A percentile compares a stretch with the other conserved stretches of the same genome.
These are phyloP conservation scores for Tinea trinotella DNA, from an alignment of 2,888 invertebrate genomes.

Conservation along the genomic window DNA sequence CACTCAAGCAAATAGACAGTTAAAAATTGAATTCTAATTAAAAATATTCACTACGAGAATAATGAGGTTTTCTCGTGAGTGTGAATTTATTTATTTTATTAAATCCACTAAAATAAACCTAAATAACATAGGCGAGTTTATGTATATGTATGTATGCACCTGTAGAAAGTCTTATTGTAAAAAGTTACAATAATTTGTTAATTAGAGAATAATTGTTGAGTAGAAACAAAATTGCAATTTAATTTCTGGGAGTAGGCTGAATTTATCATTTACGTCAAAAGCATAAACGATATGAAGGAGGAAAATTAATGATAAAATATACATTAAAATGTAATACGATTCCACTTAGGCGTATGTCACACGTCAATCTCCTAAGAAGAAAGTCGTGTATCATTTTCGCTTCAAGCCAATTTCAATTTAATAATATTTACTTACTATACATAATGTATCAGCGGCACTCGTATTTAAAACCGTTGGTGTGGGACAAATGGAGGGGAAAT, in stretches of 20 bases:
- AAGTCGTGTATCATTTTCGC: slow-evolving; percentile 13
- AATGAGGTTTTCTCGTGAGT: too few species aligned
- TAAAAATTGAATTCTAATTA: too few species aligned
- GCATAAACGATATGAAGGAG: slow-evolving; percentile 11
- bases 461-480: not conserved
- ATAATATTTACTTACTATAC: slow-evolving; percentile 9
- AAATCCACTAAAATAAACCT: too few species aligned
- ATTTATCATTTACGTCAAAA: slow-evolving; percentile 17
- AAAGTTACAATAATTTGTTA: not conserved
- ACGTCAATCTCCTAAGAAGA: slow-evolving; percentile 28
- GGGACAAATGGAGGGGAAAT: too few species aligned
- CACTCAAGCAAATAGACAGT: too few species aligned
- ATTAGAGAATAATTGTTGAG: not conserved
- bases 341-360: slow-evolving; percentile 34
- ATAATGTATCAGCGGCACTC: not conserved
- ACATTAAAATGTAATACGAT: slow-evolving; percentile 30
- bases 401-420: slow-evolving; percentile 15
- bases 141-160: too few species aligned
- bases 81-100: too few species aligned
- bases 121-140: too few species aligned
- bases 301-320: slow-evolving; percentile 26
- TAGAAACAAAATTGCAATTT: not conserved
- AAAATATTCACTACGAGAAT: too few species aligned
- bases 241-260: not conserved
- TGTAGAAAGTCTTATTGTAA: not conserved